Evolutionary conservation across 2,888 invertebrate species (phyloP), one percentile per base, ranked within the genome.

Genomic region (Actias luna): DNA sequence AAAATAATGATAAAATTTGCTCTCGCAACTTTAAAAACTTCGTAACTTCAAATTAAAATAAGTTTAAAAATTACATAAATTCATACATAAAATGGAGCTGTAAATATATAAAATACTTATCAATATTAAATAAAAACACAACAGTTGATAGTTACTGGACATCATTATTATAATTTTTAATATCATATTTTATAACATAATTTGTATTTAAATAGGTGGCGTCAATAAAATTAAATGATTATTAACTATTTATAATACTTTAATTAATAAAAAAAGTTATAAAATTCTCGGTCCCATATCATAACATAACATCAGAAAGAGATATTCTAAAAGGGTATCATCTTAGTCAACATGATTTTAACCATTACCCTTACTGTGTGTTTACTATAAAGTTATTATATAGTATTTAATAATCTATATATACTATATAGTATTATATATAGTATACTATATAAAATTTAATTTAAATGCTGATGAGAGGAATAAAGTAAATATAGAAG

Each of bases 1-100:
- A 78, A 65, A 71, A 70, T 36, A 59, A 36, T 42, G 25, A 61
- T 61, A 55, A n/a, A 59, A 58, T 55, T 59, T 61, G 42, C 59
- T 61, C 52, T 55, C 33, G 52, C 29, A 22, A 29, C 52, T 50
- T 46, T 31, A 39, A 61, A n/a, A 36, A 36, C 10, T 18, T 18
- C 8, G 18, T 57, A 18, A 39, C 29, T 57, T 42, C 14, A 42
- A 22, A 59, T 55, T 33, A 58, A 58, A 63, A 59, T 39, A 59
- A 12, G 59, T 57, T 63, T 31, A 25, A 39, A 52, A 55, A 39
- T 59, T 39, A 39, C 12, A 50, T 61, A 57, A 36, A 52, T 59
- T 35, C 27, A 22, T 52, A 55, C 52, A 59, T 33, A 35, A 36
- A 42, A 35, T 33, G 46, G 46, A 55, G 52, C 61, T 57, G 55